Evolutionary conservation across 2,797 vertebrate genomes (phyloP).

Genomic region (Coccyzus lansbergi): DNA sequence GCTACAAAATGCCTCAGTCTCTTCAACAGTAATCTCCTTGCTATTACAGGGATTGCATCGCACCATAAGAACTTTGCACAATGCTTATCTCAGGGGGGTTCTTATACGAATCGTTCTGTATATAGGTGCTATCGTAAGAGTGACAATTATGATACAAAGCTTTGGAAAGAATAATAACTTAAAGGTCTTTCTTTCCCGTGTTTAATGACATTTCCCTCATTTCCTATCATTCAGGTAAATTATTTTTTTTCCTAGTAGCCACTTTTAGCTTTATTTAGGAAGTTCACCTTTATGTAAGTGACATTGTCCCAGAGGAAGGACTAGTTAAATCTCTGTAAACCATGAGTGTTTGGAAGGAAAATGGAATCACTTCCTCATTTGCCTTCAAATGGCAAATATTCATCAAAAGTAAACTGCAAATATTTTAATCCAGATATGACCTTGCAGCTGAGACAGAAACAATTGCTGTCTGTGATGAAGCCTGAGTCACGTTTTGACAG

Average conservation of each 20-base stretch:
- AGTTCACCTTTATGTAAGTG: neutral
- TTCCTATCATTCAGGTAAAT: neutral
- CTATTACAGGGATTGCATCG: neutral
- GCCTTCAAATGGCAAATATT: neutral
- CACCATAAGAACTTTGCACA: neutral
- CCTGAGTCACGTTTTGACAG: conserved; percentile 18
- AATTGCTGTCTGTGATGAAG: neutral
- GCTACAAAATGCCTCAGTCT: neutral
- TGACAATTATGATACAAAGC: neutral
- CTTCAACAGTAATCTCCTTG: neutral
- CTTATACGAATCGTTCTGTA: neutral
- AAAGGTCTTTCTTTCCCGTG: neutral
- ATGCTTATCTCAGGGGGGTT: neutral
- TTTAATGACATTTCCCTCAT: neutral
- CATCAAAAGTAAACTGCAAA: conserved; percentile 3
- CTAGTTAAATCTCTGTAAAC: neutral
- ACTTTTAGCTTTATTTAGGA: conserved; percentile 2
- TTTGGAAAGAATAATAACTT: neutral
- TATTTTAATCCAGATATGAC: conserved; percentile 37
- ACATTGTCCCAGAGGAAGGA: neutral
- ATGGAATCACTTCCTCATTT: neutral
- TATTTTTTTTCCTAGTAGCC: neutral
- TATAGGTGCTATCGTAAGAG: neutral
- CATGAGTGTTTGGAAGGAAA: neutral
- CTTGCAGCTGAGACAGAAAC: conserved; percentile 45